Conservation (phyloP, 2,888 invertebrate species). For the Trachelus iudaicus region DNA sequence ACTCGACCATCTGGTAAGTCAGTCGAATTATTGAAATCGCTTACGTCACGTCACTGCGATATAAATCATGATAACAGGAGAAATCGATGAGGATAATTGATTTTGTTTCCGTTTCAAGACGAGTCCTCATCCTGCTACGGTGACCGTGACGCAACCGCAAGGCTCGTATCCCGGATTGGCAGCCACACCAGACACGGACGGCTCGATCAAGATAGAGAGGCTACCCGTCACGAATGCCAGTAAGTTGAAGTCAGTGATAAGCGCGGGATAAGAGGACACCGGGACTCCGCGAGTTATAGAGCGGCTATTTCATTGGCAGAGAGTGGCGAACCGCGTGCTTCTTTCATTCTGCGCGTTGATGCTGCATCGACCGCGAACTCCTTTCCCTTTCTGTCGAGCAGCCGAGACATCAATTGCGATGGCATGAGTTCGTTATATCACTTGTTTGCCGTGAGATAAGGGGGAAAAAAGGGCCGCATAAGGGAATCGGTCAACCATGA, state of each 20-base stretch:
- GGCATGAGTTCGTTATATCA: constrained; percentile 30
- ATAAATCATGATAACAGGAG: no score
- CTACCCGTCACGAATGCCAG: constrained; percentile 72
- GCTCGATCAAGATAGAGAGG: constrained; percentile 75
- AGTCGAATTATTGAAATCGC: no score
- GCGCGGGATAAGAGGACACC: no score
- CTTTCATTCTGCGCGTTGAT: background rate
- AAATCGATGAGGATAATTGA: no score
- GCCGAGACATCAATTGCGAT: no score
- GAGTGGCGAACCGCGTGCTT: background rate
- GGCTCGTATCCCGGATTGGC: constrained; percentile 66
- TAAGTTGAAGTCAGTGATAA: constrained; percentile 61
- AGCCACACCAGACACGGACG: constrained; percentile 69
- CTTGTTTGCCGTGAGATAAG: constrained; percentile 39
- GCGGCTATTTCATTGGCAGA: background rate
- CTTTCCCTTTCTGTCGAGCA: no score
- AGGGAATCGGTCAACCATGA: constrained; percentile 36
- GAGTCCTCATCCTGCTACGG: constrained; percentile 63
- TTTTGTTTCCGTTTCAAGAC: constrained; percentile 48
- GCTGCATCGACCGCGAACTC: no score
- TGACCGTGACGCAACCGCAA: constrained; percentile 64
- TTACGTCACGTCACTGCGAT: no score
- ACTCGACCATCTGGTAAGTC: constrained; percentile 66
- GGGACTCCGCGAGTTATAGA: background rate
- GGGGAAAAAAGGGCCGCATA: constrained; percentile 41